Percentiles rank a stretch among this genome's conserved stretches.
Evolutionary conservation across 2,888 invertebrate genomes (phyloP).

Genomic region (Eristalis tenax): DNA sequence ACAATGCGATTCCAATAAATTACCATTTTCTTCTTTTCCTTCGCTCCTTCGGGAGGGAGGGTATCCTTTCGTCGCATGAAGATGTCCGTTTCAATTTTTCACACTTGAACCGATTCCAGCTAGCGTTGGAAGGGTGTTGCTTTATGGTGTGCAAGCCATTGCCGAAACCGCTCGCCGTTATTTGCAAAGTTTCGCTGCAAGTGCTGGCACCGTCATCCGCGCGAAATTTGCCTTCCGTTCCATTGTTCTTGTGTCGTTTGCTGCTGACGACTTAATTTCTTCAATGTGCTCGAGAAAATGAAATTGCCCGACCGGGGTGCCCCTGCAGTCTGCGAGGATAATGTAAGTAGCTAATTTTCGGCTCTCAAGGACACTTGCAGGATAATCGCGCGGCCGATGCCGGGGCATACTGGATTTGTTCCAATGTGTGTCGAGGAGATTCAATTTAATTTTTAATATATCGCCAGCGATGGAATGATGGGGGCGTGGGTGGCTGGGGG

Average conservation of each 20-base stretch:
- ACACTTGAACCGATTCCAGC: slow-evolving; percentile 47
- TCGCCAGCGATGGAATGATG: slow-evolving; percentile 11
- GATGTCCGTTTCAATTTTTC: slow-evolving; percentile 61
- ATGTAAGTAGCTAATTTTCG: slow-evolving; percentile 67
- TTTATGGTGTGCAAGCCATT: slow-evolving; percentile 71
- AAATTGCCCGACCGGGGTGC: slow-evolving; percentile 44
- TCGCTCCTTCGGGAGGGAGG: not conserved
- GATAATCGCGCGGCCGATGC: slow-evolving; percentile 36
- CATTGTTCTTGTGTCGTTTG: slow-evolving; percentile 20
- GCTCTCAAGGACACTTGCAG: slow-evolving; percentile 58
- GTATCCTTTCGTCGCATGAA: slow-evolving; percentile 40
- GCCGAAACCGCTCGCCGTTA: slow-evolving; percentile 52
- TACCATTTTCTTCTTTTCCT: slow-evolving; percentile 25
- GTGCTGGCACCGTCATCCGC: not conserved
- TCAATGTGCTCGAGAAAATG: slow-evolving; percentile 67
- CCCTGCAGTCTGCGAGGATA: slow-evolving; percentile 30
- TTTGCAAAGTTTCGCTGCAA: slow-evolving; percentile 66
- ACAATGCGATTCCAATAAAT: slow-evolving; percentile 66
- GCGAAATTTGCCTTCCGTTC: not conserved
- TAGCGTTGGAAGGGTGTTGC: slow-evolving; percentile 42
- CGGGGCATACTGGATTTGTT: slow-evolving; percentile 13
- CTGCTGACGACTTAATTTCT: slow-evolving; percentile 68
- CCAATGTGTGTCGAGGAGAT: slow-evolving; percentile 24
- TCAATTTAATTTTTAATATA: slow-evolving; percentile 69
- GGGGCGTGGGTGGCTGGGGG: not conserved